These are phyloP conservation scores for Microcebus griseorufus DNA, from an alignment of 2,113 vertebrate genomes.

Conservation along the genomic window DNA sequence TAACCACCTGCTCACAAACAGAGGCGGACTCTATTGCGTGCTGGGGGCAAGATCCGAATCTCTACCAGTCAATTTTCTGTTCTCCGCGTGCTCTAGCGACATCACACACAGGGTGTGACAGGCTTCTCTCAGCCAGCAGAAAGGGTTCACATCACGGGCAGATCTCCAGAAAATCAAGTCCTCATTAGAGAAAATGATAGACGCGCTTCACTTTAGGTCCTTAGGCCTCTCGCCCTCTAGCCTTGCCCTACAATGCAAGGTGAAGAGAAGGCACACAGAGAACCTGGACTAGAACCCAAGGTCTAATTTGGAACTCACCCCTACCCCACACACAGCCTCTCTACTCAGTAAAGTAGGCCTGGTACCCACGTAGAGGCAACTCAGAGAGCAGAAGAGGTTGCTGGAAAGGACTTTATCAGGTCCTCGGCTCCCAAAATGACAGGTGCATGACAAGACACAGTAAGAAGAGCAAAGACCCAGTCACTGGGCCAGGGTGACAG, in stretches of 20 bases:
- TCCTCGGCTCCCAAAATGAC: not conserved
- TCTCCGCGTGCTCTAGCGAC: rapidly evolving
- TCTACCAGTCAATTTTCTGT: not conserved
- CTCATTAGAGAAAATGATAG: not conserved
- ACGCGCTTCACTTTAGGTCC: not conserved
- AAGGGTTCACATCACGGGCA: not conserved
- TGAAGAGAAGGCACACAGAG: not conserved
- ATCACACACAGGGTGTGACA: not conserved
- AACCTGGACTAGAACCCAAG: not conserved
- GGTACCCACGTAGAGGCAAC: not conserved
- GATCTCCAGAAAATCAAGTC: not conserved
- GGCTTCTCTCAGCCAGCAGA: not conserved
- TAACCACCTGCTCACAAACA: not conserved
- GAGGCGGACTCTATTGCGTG: not conserved
- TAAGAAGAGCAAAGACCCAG: not conserved
- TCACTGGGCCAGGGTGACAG: not conserved
- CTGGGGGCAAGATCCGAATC: not conserved
- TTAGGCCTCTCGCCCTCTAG: not conserved
- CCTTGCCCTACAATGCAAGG: not conserved
- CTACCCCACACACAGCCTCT: not conserved
- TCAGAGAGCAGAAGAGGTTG: not conserved
- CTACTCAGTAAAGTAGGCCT: not conserved
- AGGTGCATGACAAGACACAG: not conserved
- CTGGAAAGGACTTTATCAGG: not conserved
- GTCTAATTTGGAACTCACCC: not conserved